Evolutionary conservation across 2,113 vertebrate genomes (phyloP), one percentile per base, ranked within the genome.

Genomic region (Spea bombifrons): DNA sequence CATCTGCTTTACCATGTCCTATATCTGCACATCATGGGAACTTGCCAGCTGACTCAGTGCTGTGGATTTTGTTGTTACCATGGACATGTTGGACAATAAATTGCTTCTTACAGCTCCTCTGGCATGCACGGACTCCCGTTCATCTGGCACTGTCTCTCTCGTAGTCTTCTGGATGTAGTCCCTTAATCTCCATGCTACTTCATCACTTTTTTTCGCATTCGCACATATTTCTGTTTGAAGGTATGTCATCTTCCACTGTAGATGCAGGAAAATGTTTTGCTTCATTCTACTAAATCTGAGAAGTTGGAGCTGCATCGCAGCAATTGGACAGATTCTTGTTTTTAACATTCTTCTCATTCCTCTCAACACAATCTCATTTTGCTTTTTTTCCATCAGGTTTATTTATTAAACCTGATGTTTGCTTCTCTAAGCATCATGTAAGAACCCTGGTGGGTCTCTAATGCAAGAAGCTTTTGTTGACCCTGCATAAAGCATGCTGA

Each of bases 91-190:
- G 66, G 44, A 70, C 75, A 48, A 70, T 77, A 77, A 69, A 77
- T 77, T 77, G 66, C 69, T 70, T 55, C 66, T 77, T 70, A 16
- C 69, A 69, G 75, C 75, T 70, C 75, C 16, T 70, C 75, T 77
- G 66, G 75, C 75, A 70, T 52, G 66, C 12, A 6, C 75, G 16
- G n/a, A 53, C 75, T 77, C 75, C 70, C 66, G 66, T 55, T 77
- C 75, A 70, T 77, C 75, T 77, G 66, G 75, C 67, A n/a, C 67
- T 69, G 52, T 69, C 66, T 68, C 75, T 76, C 55, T 59, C 15
- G 75, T 68, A 53, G 75, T 69, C 63, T 70, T 77, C 52, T 47
- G 61, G 66, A 66, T 77, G 66, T 67, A 45, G 68, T 76, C 66
- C 67, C 75, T 63, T 77, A 69, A 45, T 77, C 75, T 69, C 59